Evolutionary conservation across 2,113 vertebrate species (phyloP), one percentile per base, ranked within the genome.

Genomic region (Neodon shergylaensis): DNA sequence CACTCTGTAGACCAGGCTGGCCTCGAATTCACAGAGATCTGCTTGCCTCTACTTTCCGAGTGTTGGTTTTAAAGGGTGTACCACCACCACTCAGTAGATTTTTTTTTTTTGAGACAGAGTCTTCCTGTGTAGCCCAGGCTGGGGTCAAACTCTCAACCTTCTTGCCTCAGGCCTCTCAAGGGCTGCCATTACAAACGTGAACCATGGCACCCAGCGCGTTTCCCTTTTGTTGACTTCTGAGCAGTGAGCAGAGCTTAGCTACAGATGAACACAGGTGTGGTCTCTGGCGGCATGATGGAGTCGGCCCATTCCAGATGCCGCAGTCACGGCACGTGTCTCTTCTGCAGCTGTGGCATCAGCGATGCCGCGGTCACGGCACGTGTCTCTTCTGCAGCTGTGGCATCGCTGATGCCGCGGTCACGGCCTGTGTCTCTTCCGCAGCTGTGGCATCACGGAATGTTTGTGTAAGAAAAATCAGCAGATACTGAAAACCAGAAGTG

Each of bases 351-450:
- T 1, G 36, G n/a, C 1, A 44, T 7, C 44, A 44, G 5, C 47
- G 47, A 1, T 1, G 7, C 47, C 1, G 52, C 0, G 52, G 52
- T 52, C 52, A 52, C 0, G 10, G 54, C 7, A 1, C 0, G 5
- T 7, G 4, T 88, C 8, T 24, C 72, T 49, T 26, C 5, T 1
- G 49, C 49, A 49, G 49, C 49, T 49, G 49, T 49, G 49, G 49
- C 49, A 49, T 49, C 0, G 10, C 49, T 49, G 47, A 44, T 44
- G 44, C 44, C 4, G 26, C 1, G 65, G 72, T 82, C 52, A 14
- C 0, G 31, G 63, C 5, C 0, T 0, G 4, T 5, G 4, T 88
- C 8, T 24, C 72, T 47, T n/a, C 5, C 1, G 26, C 24, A 44
- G 7, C 24, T 6, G 2, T 1, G 36, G n/a, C 1, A 44, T 44